Base-by-base conservation (phyloP, 2,888 invertebrate genomes). In the Pseudococcus longispinus region DNA sequence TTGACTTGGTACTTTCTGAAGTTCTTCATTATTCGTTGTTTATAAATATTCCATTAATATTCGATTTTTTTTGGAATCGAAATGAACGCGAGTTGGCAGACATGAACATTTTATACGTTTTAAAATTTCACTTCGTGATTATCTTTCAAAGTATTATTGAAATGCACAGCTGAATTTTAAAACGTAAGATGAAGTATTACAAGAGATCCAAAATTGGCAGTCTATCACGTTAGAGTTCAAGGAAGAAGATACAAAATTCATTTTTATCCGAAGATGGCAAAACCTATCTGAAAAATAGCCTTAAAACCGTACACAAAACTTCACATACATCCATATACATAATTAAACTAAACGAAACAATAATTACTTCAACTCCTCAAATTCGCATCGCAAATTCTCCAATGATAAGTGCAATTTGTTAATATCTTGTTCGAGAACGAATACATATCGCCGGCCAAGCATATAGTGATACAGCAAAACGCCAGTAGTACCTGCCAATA, bases 391-490 rank as follows among this genome's bases (percentile, higher is more conserved):
- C 42, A 87, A 29, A 46, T 87, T 83, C 20, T 60, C 87, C 29
- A 87, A 29, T 18, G 87, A 87, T 20, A 83, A 23, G 15, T 83
- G 83, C 13, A 87, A 32, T 15, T 46, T 82, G 32, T 83, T 83
- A 18, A 87, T 65, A 32, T 87, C 84, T 46, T 83, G 87, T 74
- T 87, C 84, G 1, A 84, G 46, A 29, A 87, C 74, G 37, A 83
- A 70, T 29, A 84, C 51, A 65, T 87, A 87, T 46, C 83, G 87
- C 9, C 84, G 46, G 26, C 87, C 83, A 4, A 83, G 23, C 13
- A 87, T 13, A 23, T 87, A 87, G n/a, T 87, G 87, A 46, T 87
- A 87, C 23, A 87, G 46, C 11, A 87, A 23, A 42, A 87, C 70
- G 1, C 87, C 87, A 0, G 87, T 87, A 9, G 87, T 44, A 8